phyloP scores from a whole-genome alignment of 1,140 invertebrate genomes.

The Drosophila navojoa region DNA sequence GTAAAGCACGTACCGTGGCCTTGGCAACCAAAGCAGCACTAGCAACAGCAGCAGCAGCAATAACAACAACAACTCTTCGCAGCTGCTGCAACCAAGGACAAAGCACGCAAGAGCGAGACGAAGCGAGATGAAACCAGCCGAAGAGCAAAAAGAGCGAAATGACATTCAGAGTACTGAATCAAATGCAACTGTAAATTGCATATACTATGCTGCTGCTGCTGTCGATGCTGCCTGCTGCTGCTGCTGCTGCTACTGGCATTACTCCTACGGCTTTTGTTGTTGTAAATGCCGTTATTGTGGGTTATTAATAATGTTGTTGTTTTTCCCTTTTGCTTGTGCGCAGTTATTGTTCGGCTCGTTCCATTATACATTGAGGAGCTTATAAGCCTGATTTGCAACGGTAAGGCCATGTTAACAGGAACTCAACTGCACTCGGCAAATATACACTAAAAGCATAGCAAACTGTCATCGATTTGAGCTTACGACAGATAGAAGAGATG shows the following conservation, averaged over 20 bases:
- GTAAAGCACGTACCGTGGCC: slow-evolving; percentile 24
- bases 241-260: neutral
- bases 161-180: slow-evolving; percentile 27
- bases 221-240: neutral
- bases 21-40: slow-evolving; percentile 22
- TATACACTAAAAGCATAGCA: neutral
- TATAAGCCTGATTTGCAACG: neutral
- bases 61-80: neutral
- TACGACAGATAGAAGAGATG: neutral
- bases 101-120: neutral
- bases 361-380: neutral
- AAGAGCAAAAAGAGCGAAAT: neutral
- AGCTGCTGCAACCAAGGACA: slow-evolving; percentile 14
- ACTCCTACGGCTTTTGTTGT: neutral
- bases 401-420: slow-evolving; percentile 5
- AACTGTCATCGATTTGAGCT: neutral
- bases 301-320: neutral
- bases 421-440: neutral
- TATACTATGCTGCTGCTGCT: neutral
- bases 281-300: neutral
- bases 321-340: neutral
- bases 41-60: neutral
- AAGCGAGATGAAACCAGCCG: neutral
- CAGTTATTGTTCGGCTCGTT: slow-evolving; percentile 3
- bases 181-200: slow-evolving; percentile 33